These are phyloP conservation scores for Choristoneura fumiferana DNA, from an alignment of 1,140 invertebrate genomes.

Conservation along the genomic window DNA sequence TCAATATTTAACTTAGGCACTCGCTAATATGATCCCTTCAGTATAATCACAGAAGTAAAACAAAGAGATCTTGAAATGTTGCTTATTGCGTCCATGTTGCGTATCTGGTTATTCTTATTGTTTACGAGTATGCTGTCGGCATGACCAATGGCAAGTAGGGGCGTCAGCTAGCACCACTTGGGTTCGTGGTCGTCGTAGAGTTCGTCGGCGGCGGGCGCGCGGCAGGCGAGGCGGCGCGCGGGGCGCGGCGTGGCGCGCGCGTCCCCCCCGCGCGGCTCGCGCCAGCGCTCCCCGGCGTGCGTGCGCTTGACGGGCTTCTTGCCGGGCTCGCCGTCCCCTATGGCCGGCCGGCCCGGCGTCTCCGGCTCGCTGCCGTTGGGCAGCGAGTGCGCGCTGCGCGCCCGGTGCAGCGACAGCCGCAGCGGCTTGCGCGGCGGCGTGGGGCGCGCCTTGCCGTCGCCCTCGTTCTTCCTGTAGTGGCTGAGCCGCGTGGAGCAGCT, in stretches of 20 bases:
- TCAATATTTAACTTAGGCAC: too few relatives aligned
- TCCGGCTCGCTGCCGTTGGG: slow-evolving; percentile 71
- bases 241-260: slow-evolving; percentile 54
- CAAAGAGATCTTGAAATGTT: too few relatives aligned
- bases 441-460: slow-evolving; percentile 79
- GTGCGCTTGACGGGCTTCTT: slow-evolving; percentile 63
- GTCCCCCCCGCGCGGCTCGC: slow-evolving; percentile 44
- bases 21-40: too few relatives aligned
- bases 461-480: slow-evolving; percentile 72
- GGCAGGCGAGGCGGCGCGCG: slow-evolving; percentile 37
- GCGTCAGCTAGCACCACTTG: slow-evolving; percentile 52
- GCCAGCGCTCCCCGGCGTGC: slow-evolving; percentile 50
- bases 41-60: too few relatives aligned
- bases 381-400: slow-evolving; percentile 88
- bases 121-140: too few relatives aligned
- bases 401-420: slow-evolving; percentile 88
- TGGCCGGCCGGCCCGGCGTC: slow-evolving; percentile 44
- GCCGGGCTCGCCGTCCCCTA: slow-evolving; percentile 31
- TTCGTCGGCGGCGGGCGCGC: slow-evolving; percentile 58
- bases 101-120: too few relatives aligned
- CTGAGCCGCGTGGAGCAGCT: slow-evolving; percentile 66
- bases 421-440: slow-evolving; percentile 91
- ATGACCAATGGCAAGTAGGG: too few relatives aligned
- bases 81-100: too few relatives aligned
- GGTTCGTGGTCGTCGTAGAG: slow-evolving; percentile 49